phyloP scores from a whole-genome alignment of 2,797 vertebrate genomes.

The Hybognathus amarus region DNA sequence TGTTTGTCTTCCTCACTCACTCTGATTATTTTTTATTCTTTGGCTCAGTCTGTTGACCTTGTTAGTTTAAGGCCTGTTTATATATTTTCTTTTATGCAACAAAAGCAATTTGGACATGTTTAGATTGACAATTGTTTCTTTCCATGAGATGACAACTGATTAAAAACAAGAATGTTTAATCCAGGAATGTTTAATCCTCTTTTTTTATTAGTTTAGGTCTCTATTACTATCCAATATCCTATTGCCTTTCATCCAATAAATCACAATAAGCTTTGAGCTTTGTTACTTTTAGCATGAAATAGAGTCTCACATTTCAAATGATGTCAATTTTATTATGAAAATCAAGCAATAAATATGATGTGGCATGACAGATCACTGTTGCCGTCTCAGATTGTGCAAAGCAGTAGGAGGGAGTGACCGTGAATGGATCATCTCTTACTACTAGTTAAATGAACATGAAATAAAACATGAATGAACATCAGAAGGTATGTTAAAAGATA shows the following conservation, averaged over 20 bases:
- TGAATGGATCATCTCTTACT: neutral
- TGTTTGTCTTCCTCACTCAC: constrained; percentile 27
- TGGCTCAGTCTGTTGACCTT: constrained; percentile 14
- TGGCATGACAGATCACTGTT: neutral
- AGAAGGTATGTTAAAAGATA: neutral
- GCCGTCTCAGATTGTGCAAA: neutral
- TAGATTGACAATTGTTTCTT: constrained; percentile 35
- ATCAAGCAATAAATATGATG: neutral
- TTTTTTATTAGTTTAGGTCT: neutral
- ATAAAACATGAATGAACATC: neutral
- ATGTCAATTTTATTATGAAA: neutral
- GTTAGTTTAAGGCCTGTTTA: constrained; percentile 10
- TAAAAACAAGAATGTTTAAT: neutral
- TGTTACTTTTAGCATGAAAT: too few relatives aligned
- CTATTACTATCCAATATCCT: neutral
- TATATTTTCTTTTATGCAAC: constrained; percentile 19
- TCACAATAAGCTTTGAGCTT: too few relatives aligned
- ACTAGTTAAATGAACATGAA: too few relatives aligned
- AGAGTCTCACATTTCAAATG: neutral
- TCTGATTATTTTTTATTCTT: constrained; percentile 17
- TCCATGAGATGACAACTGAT: neutral
- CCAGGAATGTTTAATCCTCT: too few relatives aligned
- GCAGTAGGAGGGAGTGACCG: neutral
- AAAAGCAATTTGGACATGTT: constrained; percentile 45
- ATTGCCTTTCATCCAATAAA: too few relatives aligned